phyloP scores from a whole-genome alignment of 2,113 vertebrate species.

The Phaethornis superciliosus region DNA sequence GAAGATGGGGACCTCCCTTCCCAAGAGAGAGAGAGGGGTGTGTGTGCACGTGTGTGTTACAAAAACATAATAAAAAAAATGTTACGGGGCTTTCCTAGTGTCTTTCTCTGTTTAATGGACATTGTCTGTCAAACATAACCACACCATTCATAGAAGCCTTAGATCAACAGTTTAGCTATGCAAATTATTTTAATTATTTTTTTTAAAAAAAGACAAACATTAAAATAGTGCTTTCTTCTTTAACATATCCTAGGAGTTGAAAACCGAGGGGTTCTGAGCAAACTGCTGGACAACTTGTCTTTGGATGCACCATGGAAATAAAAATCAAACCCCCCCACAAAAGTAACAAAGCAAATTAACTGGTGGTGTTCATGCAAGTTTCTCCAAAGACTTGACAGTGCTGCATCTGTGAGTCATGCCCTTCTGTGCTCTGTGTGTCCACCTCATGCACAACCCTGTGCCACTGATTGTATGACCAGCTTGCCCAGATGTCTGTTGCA shows the following conservation, averaged over 20 bases:
- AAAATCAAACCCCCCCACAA: conserved; percentile 72
- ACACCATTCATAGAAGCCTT: conserved; percentile 82
- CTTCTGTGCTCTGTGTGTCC: conserved; percentile 73
- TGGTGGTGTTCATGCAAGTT: conserved; percentile 74
- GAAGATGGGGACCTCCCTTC: conserved; percentile 5
- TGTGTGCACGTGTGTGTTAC: not conserved
- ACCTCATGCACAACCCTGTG: conserved; percentile 62
- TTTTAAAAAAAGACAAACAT: conserved; percentile 68
- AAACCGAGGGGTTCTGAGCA: conserved; percentile 74
- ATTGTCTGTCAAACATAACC: conserved; percentile 73
- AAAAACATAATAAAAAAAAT: conserved; percentile 64
- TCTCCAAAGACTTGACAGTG: conserved; percentile 76
- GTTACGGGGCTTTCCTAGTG: conserved; percentile 65
- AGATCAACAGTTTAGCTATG: conserved; percentile 84
- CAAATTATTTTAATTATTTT: conserved; percentile 81
- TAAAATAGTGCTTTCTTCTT: conserved; percentile 81
- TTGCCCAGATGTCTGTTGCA: conserved; percentile 60
- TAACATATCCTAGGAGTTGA: conserved; percentile 75
- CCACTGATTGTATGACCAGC: conserved; percentile 63
- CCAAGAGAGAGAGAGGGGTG: not conserved
- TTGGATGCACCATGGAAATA: conserved; percentile 78
- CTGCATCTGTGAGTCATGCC: conserved; percentile 75
- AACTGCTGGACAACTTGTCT: conserved; percentile 78
- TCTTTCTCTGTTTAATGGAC: conserved; percentile 72
- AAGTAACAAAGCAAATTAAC: conserved; percentile 75